Evolutionary conservation across 2,888 invertebrate genomes (phyloP).

Genomic region (Electrophaes corylata): DNA sequence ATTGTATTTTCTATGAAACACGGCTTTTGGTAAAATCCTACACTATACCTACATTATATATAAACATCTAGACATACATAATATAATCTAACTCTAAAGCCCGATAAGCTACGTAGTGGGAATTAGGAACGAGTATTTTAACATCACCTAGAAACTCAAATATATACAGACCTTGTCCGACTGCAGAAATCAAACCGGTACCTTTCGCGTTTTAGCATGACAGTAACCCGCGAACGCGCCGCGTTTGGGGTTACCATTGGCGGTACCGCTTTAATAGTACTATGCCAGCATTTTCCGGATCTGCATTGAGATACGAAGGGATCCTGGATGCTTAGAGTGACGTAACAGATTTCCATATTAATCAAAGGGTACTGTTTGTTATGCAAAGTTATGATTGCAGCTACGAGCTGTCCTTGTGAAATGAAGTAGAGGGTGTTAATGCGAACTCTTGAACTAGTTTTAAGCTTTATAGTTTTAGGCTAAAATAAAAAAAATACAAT

Average conservation of each 20-base stretch:
- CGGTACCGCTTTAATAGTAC: conserved; percentile 11
- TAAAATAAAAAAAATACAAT: not conserved
- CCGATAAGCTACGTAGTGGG: too few species aligned
- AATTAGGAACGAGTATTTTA: too few species aligned
- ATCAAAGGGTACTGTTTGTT: conserved; percentile 31
- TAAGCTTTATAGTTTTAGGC: not conserved
- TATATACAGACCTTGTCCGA: not conserved
- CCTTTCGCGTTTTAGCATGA: not conserved
- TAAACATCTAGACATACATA: too few species aligned
- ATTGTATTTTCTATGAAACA: too few species aligned
- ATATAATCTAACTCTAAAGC: too few species aligned
- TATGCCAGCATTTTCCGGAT: conserved; percentile 20
- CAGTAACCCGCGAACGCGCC: not conserved
- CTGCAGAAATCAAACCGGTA: not conserved
- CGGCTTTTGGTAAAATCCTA: too few species aligned
- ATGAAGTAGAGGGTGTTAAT: conserved; percentile 21
- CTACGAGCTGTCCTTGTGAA: conserved; percentile 11
- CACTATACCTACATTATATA: too few species aligned
- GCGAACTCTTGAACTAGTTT: conserved; percentile 13
- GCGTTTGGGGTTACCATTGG: not conserved
- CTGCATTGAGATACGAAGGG: conserved; percentile 26
- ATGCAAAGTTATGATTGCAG: conserved; percentile 27
- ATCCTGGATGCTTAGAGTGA: conserved; percentile 28
- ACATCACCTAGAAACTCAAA: too few species aligned
- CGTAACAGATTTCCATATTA: conserved; percentile 33